Evolutionary conservation across 2,113 vertebrate genomes (phyloP).

Genomic region (Barnardius zonarius): DNA sequence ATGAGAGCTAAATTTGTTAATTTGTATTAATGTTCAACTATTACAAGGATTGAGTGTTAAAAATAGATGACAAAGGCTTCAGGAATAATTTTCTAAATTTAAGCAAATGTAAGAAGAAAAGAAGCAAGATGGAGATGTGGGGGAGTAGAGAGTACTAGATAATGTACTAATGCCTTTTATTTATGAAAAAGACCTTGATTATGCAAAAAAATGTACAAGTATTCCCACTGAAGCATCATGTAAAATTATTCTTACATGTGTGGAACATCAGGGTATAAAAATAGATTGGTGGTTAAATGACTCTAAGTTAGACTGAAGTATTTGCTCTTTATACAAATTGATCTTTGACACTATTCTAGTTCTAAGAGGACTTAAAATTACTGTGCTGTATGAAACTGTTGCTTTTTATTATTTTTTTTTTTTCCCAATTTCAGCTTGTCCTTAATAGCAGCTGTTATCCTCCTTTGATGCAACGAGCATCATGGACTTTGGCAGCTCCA

Average conservation of each 20-base stretch:
- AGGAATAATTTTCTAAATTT: background rate
- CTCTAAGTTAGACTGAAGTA: background rate
- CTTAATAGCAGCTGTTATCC: constrained; percentile 72
- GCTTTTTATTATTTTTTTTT: background rate
- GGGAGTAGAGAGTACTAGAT: background rate
- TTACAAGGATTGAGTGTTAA: background rate
- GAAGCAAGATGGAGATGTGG: background rate
- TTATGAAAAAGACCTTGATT: background rate
- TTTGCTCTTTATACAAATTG: background rate
- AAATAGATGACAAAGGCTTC: background rate
- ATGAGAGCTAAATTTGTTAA: background rate
- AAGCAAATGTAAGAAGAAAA: background rate
- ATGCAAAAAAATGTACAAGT: background rate
- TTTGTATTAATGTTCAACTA: background rate
- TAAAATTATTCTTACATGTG: background rate
- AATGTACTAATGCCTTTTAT: background rate
- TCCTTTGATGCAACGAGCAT: constrained; percentile 80
- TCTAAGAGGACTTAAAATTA: background rate
- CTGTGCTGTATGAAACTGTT: background rate
- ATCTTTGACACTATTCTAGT: background rate
- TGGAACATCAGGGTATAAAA: background rate
- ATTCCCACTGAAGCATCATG: background rate
- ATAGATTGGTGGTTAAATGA: background rate
- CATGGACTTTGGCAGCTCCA: constrained; percentile 79
- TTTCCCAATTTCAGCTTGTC: constrained; percentile 63